Percentiles rank a stretch among this genome's conserved stretches.
These are phyloP conservation scores for Channa maculata DNA, from an alignment of 2,113 vertebrate species.

Conservation along the genomic window DNA sequence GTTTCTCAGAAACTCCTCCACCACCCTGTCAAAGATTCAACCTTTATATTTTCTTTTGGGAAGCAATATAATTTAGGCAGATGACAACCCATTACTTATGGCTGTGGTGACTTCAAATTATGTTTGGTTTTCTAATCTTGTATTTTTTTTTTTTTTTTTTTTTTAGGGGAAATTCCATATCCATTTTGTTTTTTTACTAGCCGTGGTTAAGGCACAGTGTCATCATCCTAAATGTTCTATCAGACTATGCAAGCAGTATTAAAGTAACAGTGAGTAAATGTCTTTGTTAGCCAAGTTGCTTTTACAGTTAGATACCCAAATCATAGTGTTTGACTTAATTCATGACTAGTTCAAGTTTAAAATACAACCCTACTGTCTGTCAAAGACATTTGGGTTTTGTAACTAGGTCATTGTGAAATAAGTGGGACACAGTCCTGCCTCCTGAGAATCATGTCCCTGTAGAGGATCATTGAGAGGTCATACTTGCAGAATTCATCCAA, in stretches of 20 bases:
- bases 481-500: slow-evolving; percentile 39
- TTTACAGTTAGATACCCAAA: slow-evolving; percentile 3
- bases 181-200: slow-evolving; percentile 26
- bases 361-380: slow-evolving; percentile 25
- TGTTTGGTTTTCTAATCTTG: slow-evolving; percentile 54
- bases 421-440: slow-evolving; percentile 64
- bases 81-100: slow-evolving; percentile 54
- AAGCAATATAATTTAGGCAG: slow-evolving; percentile 62
- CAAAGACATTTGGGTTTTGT: slow-evolving; percentile 52
- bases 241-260: not conserved
- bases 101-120: slow-evolving; percentile 54
- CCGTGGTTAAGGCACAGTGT: slow-evolving; percentile 7
- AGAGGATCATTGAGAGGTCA: slow-evolving; percentile 48
- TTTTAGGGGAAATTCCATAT: slow-evolving; percentile 33
- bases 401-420: slow-evolving; percentile 66
- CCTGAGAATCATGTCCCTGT: slow-evolving; percentile 58
- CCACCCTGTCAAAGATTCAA: slow-evolving; percentile 26
- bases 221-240: slow-evolving; percentile 23
- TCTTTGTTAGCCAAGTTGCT: not conserved
- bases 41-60: slow-evolving; percentile 43
- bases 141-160: slow-evolving; percentile 32
- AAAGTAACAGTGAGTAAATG: not conserved
- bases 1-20: slow-evolving; percentile 31
- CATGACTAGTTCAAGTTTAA: slow-evolving; percentile 28
- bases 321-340: slow-evolving; percentile 10